phyloP scores from a whole-genome alignment of 2,113 vertebrate species.

The Romanogobio albipinnatus region DNA sequence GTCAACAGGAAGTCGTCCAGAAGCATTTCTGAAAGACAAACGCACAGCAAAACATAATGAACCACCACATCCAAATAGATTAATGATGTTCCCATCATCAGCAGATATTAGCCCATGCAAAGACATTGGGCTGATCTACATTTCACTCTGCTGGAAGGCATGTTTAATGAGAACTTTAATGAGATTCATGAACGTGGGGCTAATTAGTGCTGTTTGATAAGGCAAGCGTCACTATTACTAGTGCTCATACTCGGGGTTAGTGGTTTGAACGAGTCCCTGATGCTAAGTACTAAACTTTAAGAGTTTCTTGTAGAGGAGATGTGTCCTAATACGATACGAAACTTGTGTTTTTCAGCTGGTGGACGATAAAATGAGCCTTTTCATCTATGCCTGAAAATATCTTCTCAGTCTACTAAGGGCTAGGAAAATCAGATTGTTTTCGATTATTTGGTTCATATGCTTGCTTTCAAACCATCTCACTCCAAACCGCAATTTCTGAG shows the following conservation, averaged over 20 bases:
- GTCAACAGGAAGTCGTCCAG: conserved; percentile 96
- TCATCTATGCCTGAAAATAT: not conserved
- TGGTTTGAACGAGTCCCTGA: not conserved
- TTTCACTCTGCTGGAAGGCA: not conserved
- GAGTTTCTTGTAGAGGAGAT: not conserved
- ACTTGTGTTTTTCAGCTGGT: not conserved
- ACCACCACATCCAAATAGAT: not conserved
- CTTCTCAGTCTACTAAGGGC: not conserved
- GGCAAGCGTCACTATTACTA: not conserved
- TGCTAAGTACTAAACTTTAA: not conserved
- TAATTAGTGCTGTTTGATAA: not conserved
- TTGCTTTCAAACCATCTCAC: too few relatives aligned
- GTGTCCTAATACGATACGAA: not conserved
- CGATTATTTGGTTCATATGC: too few relatives aligned
- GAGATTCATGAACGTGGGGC: not conserved
- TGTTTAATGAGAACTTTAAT: conserved; percentile 8
- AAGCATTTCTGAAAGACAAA: conserved; percentile 84
- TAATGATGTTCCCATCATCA: not conserved
- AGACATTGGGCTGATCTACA: not conserved
- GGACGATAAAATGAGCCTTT: not conserved
- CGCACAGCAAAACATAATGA: not conserved
- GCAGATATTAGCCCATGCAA: not conserved
- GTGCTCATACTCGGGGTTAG: not conserved
- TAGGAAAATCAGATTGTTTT: too few relatives aligned
- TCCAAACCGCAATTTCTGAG: too few relatives aligned